Evolutionary conservation across 1,140 invertebrate species (phyloP), one percentile per base, ranked within the genome.

Genomic region (Bombus confusus): DNA sequence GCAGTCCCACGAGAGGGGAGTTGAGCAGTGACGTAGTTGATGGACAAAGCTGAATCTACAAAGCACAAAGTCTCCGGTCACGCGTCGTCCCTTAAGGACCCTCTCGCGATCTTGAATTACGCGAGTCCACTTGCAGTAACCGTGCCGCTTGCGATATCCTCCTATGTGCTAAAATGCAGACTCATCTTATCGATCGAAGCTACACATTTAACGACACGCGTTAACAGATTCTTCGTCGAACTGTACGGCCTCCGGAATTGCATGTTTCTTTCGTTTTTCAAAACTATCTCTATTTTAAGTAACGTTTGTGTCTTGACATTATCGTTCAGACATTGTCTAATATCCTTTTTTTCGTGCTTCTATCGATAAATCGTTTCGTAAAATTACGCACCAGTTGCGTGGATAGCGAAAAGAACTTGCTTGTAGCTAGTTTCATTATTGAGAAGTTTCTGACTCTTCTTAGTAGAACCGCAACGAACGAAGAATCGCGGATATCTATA

Each of bases 61-160:
- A 72, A 62, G n/a, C 39, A 64, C 41, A 34, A 52, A n/a, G 6
- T 47, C n/a, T 71, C 59, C 52, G 77, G 80, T 52, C 47, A 52
- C 47, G 47, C 43, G 43, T 31, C 34, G 71, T 57, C 86, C 89
- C 89, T 73, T 69, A 88, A 86, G 88, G 80, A 34, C 74, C 52
- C 75, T 78, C 52, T 6, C 25, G 31, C 73, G 88, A 47, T 78
- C 72, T 84, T 89, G 82, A 86, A 89, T 90, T 87, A 87, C 80
- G 34, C 73, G 57, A 88, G 34, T 34, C 52, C 79, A 72, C 59
- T 62, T 15, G 47, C 57, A 75, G 28, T 34, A 47, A 47, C 43
- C 3, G 12, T 39, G 22, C 15, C 18, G 18, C n/a, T 73, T 8
- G 34, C 13, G 15, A 18, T 74, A 31, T 12, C 31, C 37, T 28